Evolutionary conservation across 2,113 vertebrate genomes (phyloP).

Genomic region (Misgurnus anguillicaudatus): DNA sequence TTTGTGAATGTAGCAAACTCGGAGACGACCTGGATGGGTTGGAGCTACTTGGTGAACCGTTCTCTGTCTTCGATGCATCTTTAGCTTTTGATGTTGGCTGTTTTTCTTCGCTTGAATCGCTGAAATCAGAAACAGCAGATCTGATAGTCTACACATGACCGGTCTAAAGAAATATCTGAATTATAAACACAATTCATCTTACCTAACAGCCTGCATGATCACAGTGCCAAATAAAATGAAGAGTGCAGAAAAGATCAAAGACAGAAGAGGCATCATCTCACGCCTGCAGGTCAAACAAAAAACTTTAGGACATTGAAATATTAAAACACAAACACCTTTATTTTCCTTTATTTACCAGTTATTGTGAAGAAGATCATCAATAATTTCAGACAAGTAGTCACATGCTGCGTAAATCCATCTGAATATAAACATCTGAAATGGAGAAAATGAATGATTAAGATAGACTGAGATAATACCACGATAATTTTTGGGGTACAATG

Average conservation of each 20-base stretch:
- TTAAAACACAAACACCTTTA: not conserved
- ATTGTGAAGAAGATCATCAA: slow-evolving; percentile 88
- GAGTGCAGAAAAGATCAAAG: slow-evolving; percentile 91
- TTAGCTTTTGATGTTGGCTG: slow-evolving; percentile 81
- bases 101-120: slow-evolving; percentile 87
- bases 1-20: no score
- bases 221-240: slow-evolving; percentile 97
- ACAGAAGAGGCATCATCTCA: slow-evolving; percentile 97
- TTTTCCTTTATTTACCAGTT: slow-evolving; percentile 81
- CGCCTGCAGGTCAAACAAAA: slow-evolving; percentile 76
- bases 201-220: slow-evolving; percentile 96
- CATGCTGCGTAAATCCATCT: slow-evolving; percentile 84
- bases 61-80: slow-evolving; percentile 72
- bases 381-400: slow-evolving; percentile 83
- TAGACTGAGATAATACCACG: no score
- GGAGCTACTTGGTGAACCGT: slow-evolving; percentile 66
- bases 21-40: slow-evolving; percentile 67
- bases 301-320: not conserved
- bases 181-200: not conserved
- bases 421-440: slow-evolving; percentile 86
- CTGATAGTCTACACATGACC: fast-evolving
- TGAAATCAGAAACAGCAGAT: slow-evolving; percentile 57
- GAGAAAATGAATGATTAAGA: not conserved
- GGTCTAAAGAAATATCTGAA: not conserved
- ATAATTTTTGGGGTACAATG: no score